phyloP scores from a whole-genome alignment of 2,113 vertebrate genomes.

The Mesocricetus auratus region DNA sequence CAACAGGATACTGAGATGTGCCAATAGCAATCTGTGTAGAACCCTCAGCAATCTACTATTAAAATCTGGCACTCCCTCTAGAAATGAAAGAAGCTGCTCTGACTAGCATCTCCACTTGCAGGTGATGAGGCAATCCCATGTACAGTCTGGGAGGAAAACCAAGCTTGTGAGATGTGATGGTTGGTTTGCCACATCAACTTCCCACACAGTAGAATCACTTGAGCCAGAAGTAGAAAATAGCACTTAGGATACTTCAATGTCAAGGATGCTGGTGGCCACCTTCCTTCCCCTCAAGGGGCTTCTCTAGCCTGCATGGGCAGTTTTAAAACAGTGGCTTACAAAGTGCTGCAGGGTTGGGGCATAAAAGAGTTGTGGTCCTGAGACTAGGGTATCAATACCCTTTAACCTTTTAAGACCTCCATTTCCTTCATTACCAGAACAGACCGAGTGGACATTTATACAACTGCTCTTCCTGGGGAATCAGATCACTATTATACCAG shows the following conservation, averaged over 20 bases:
- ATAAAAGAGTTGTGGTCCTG: conserved; percentile 47
- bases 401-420: conserved; percentile 60
- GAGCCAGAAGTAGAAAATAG: conserved; percentile 93
- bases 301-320: conserved; percentile 66
- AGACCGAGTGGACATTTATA: conserved; percentile 87
- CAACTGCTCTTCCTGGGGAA: conserved; percentile 87
- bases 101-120: conserved; percentile 76
- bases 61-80: conserved; percentile 89
- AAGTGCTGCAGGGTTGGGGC: conserved; percentile 68
- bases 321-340: conserved; percentile 67
- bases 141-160: conserved; percentile 80
- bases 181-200: neutral
- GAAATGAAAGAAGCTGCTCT: conserved; percentile 88
- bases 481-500: conserved; percentile 89
- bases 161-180: conserved; percentile 88
- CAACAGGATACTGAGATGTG: conserved; percentile 94
- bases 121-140: neutral
- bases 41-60: conserved; percentile 87
- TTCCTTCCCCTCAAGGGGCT: conserved; percentile 53
- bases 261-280: conserved; percentile 80
- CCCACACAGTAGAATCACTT: neutral
- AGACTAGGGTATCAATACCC: conserved; percentile 61
- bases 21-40: conserved; percentile 75
- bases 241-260: conserved; percentile 98
- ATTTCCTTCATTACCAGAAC: conserved; percentile 73